A percentile compares a stretch with the other conserved stretches of the same genome.
Evolutionary conservation across 37 sponge, comb jelly and placozoan genomes (phyloP).

Genomic region (Aphrocallistes beatrix): DNA sequence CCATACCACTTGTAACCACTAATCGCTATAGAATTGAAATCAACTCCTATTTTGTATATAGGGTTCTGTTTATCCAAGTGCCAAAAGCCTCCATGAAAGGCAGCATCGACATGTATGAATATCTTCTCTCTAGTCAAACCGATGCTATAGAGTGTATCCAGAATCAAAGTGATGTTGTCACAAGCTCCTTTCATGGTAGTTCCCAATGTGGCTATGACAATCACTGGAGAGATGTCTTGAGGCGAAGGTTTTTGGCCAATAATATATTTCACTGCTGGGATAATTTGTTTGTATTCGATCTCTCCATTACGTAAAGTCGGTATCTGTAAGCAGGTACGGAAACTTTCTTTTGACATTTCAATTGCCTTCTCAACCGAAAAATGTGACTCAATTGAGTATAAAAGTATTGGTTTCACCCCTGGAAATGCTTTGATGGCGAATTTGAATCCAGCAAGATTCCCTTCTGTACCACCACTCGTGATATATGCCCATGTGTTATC

Average conservation of each 20-base stretch:
- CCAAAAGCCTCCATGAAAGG: slow-evolving; percentile 7
- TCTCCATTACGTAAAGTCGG: background rate
- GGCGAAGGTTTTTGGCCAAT: background rate
- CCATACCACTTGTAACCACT: slow-evolving; percentile 13
- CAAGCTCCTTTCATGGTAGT: slow-evolving; percentile 8
- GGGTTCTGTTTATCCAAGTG: background rate
- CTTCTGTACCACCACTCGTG: slow-evolving; percentile 8
- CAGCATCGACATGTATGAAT: background rate
- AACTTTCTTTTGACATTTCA: background rate
- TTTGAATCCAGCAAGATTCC: background rate
- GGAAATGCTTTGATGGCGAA: background rate
- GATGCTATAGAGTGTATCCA: background rate
- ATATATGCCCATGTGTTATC: slow-evolving; percentile 12
- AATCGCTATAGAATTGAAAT: background rate
- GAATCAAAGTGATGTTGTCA: background rate
- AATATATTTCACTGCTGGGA: background rate
- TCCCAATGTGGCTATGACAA: background rate
- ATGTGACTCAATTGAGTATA: background rate
- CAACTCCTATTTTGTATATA: background rate
- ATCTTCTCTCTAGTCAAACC: background rate
- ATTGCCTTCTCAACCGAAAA: background rate
- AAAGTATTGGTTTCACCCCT: background rate
- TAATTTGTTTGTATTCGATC: background rate
- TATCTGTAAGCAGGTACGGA: background rate
- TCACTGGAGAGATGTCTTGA: background rate